Evolutionary conservation across 2,113 vertebrate genomes (phyloP).

Genomic region (Mionectes macconnelli): DNA sequence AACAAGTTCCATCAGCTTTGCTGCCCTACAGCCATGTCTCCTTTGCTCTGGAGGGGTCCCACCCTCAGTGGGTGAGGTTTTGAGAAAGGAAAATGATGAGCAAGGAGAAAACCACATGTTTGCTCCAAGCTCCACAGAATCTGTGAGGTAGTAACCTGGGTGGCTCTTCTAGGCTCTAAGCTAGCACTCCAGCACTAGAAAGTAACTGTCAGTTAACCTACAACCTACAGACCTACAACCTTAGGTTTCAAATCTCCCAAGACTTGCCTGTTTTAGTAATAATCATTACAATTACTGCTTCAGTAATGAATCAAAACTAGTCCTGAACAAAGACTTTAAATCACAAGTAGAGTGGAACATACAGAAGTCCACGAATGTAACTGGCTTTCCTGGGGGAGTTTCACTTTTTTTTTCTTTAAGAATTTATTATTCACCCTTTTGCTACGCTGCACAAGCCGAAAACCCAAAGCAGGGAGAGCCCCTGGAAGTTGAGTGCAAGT

Average conservation of each 20-base stretch:
- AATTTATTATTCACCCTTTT: neutral
- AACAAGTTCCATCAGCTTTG: neutral
- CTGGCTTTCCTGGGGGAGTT: neutral
- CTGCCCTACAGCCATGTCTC: neutral
- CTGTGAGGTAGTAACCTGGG: neutral
- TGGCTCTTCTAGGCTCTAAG: neutral
- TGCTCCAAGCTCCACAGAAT: neutral
- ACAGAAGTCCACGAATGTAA: neutral
- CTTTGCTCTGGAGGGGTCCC: neutral
- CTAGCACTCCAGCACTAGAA: neutral
- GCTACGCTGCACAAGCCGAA: neutral
- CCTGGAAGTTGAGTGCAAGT: neutral
- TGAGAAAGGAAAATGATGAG: neutral
- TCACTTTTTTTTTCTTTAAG: neutral
- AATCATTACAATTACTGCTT: neutral
- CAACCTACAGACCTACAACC: neutral
- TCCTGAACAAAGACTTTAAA: neutral
- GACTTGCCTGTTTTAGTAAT: neutral
- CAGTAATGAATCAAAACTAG: neutral
- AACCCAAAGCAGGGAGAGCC: neutral
- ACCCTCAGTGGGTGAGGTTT: neutral
- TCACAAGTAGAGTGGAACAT: neutral
- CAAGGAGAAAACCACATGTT: neutral
- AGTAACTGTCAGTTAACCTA: neutral
- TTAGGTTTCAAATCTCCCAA: neutral